phyloP scores from a whole-genome alignment of 2,888 invertebrate species.

The Eupithecia pulchellata region DNA sequence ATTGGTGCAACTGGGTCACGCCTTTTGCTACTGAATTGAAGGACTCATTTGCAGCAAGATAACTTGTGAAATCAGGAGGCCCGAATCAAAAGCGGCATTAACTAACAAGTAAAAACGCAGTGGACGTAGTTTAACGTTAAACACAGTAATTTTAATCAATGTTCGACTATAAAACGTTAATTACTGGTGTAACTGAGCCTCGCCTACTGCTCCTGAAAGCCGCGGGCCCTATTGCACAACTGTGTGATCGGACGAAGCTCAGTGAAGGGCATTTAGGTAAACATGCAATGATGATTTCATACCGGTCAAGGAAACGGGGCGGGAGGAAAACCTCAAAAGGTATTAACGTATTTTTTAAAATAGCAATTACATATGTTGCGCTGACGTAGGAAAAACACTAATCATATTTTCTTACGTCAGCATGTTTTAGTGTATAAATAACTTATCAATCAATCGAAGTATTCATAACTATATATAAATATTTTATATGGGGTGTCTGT shows the following conservation, averaged over 20 bases:
- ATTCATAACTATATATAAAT: too few species aligned
- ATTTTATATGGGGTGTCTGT: constrained; percentile 92
- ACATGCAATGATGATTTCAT: constrained; percentile 76
- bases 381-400: constrained; percentile 49
- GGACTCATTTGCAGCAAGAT: not conserved
- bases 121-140: constrained; percentile 22
- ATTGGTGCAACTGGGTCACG: constrained; percentile 36
- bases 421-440: too few species aligned
- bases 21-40: not conserved
- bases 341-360: constrained; percentile 50
- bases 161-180: constrained; percentile 57
- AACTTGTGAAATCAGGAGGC: not conserved
- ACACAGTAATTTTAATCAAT: constrained; percentile 63
- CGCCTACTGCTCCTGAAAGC: constrained; percentile 60
- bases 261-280: constrained; percentile 72
- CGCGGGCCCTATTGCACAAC: constrained; percentile 63
- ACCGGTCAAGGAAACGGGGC: constrained; percentile 74
- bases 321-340: constrained; percentile 63
- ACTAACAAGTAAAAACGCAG: not conserved
- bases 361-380: constrained; percentile 42
- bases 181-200: constrained; percentile 48
- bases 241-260: constrained; percentile 64
- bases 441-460: too few species aligned
- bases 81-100: not conserved
- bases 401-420: too few species aligned